Evolutionary conservation across 2,888 invertebrate genomes (phyloP), one percentile per base, ranked within the genome.

Genomic region (Xanthia icteritia): DNA sequence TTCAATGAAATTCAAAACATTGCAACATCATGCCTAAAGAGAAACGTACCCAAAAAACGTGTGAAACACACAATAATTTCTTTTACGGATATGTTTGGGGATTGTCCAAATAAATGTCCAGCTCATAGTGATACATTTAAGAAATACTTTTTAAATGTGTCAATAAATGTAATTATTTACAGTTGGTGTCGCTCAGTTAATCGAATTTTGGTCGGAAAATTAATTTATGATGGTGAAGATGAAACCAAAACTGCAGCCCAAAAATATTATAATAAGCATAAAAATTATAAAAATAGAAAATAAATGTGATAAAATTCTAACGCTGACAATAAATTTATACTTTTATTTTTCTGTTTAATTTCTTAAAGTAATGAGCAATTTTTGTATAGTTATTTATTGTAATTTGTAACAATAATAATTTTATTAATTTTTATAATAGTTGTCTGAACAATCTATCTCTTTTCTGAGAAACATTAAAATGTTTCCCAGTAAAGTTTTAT

Each of bases 1-100:
- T 80, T 77, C 39, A 42, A 65, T 17, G 79, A 79, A 36, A 48
- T 58, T 0, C 5, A 54, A 64, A 64, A 63, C 15, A 42, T 71
- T 1, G 23, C 64, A 5, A 54, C 54, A 0, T 54, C 39, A 17
- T 54, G 45, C 2, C 4, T 73, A 20, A 65, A 4, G 5, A 65
- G 20, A 42, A 51, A 64, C 11, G 31, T 64, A 27, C 64, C 64
- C 42, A 73, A 56, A 65, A 73, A 51, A 48, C 31, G 54, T 5
- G 6, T 73, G 54, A 73, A 73, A 65, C 0, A 65, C 0, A 56
- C 51, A 15, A 73, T 65, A 2, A 42, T 63, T 27, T 36, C 20
- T 27, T 70, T 64, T 76, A 65, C 11, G 0, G 65, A 70, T 42
- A 69, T 69, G 39, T 42, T 56, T 0, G 4, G n/a, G 2, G 39